Percentiles rank a stretch among this genome's conserved stretches.
These are phyloP conservation scores for Nicator chloris DNA, from an alignment of 2,113 vertebrate species.

Conservation along the genomic window DNA sequence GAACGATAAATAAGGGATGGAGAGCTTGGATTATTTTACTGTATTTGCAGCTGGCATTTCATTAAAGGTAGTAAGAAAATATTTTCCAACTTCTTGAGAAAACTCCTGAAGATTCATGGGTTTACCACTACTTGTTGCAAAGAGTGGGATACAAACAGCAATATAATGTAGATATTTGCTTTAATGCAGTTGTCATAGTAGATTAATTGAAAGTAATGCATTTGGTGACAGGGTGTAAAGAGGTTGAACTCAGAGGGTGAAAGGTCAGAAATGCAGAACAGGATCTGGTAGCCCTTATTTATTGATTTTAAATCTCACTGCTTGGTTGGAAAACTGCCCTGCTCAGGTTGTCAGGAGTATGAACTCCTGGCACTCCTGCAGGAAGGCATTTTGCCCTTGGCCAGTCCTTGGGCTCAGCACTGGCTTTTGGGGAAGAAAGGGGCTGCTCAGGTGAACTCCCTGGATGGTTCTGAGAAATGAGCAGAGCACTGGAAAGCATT, in stretches of 20 bases:
- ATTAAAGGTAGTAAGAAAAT: background rate
- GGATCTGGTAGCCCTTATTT: background rate
- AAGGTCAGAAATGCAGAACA: background rate
- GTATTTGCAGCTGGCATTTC: background rate
- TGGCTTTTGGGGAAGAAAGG: background rate
- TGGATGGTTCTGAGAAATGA: background rate
- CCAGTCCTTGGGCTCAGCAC: rapidly evolving
- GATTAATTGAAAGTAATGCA: background rate
- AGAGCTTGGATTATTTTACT: background rate
- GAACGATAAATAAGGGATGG: background rate
- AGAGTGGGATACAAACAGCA: background rate
- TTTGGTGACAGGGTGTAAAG: background rate
- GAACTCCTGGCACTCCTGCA: background rate
- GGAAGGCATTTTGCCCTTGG: background rate
- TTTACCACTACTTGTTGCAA: background rate
- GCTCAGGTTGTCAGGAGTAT: background rate
- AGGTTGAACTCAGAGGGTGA: background rate
- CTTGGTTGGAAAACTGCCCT: background rate
- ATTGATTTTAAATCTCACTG: background rate
- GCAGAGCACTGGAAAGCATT: background rate
- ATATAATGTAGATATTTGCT: background rate
- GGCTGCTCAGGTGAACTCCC: background rate
- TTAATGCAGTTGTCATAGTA: background rate
- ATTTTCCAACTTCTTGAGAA: background rate
- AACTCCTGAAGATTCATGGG: background rate